Conservation (phyloP, 2,113 vertebrate species). For the Notechis scutatus region DNA sequence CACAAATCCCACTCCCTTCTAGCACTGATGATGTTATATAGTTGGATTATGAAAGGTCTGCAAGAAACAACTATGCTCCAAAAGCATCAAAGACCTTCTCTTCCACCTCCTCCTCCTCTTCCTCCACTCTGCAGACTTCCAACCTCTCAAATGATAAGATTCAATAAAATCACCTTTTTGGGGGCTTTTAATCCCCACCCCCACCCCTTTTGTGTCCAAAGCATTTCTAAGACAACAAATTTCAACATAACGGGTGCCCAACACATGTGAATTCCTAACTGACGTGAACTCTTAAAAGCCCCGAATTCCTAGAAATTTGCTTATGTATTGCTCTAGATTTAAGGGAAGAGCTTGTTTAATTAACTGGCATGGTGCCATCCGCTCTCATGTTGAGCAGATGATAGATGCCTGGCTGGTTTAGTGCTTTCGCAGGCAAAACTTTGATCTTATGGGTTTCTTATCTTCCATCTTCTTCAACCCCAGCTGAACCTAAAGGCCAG, state of each 20-base stretch:
- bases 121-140: no score
- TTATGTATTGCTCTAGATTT: background rate
- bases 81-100: no score
- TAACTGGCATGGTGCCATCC: background rate
- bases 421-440: background rate
- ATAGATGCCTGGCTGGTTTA: background rate
- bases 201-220: background rate
- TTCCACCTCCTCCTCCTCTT: no score
- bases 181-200: no score
- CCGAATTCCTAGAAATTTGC: background rate
- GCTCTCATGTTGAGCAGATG: background rate
- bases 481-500: background rate
- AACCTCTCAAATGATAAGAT: no score
- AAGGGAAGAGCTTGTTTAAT: background rate
- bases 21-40: no score
- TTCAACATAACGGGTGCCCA: background rate
- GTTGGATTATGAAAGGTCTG: no score
- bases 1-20: no score
- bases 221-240: background rate
- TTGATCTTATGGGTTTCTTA: background rate
- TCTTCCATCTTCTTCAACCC: background rate
- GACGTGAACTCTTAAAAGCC: background rate
- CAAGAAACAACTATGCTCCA: no score
- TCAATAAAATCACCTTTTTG: background rate
- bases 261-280: background rate